Conservation (phyloP, 2,888 invertebrate genomes). For the Pristionchus mayeri region DNA sequence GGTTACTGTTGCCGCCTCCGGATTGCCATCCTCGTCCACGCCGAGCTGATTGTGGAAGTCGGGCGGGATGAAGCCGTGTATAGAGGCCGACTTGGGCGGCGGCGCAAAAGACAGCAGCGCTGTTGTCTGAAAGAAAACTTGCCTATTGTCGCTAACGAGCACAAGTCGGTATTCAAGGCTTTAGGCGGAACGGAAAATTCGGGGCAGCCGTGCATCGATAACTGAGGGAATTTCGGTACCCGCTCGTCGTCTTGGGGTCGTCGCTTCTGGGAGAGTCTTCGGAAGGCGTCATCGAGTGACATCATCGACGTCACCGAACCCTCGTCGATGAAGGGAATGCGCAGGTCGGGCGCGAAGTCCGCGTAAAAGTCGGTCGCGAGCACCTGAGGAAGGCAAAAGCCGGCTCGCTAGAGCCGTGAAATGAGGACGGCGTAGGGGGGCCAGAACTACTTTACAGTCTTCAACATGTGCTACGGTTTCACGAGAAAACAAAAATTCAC, state of each 20-base stretch:
- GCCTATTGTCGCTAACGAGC: background rate
- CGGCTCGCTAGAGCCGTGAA: slow-evolving; percentile 8
- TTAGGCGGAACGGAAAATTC: background rate
- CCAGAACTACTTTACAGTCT: no score
- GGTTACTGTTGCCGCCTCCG: slow-evolving; percentile 8
- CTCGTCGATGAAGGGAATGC: slow-evolving; percentile 74
- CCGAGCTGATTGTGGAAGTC: slow-evolving; percentile 45
- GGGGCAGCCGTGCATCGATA: background rate
- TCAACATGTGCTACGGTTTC: no score
- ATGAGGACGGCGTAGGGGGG: background rate
- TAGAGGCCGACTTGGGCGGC: slow-evolving; percentile 33
- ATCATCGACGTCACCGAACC: slow-evolving; percentile 67
- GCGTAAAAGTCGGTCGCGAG: background rate
- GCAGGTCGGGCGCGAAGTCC: slow-evolving; percentile 43
- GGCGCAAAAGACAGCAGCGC: background rate
- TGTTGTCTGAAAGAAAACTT: background rate
- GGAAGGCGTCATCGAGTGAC: slow-evolving; percentile 61
- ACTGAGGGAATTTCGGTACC: slow-evolving; percentile 8
- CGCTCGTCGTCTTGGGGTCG: background rate
- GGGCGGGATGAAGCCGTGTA: slow-evolving; percentile 44
- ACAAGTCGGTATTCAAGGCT: background rate
- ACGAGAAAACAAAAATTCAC: no score
- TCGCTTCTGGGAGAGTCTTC: slow-evolving; percentile 51
- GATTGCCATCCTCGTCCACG: slow-evolving; percentile 33
- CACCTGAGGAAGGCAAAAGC: slow-evolving; percentile 4